These are phyloP conservation scores for Ceyx cyanopectus DNA, from an alignment of 2,113 vertebrate species.

Conservation along the genomic window DNA sequence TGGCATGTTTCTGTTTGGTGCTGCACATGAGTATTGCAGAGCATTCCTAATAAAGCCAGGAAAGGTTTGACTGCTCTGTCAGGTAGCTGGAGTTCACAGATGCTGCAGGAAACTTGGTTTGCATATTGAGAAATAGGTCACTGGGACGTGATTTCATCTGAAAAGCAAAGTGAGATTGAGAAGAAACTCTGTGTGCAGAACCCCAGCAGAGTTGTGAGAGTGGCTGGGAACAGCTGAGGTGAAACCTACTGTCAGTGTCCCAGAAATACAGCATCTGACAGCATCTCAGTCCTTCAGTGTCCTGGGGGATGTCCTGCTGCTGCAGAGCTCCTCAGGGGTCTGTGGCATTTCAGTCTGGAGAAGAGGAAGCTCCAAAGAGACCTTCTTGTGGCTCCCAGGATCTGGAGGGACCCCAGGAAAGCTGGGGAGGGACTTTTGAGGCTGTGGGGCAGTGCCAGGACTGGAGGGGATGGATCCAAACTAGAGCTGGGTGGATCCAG, in stretches of 20 bases:
- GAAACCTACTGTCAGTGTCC: background rate
- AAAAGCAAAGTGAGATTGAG: background rate
- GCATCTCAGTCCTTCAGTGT: background rate
- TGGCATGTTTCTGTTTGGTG: background rate
- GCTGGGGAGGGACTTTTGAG: no score
- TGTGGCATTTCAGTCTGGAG: background rate
- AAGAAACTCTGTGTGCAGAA: background rate
- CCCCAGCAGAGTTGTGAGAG: background rate
- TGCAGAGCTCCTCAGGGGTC: background rate
- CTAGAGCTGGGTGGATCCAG: no score
- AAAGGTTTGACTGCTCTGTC: slow-evolving; percentile 23
- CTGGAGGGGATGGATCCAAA: no score
- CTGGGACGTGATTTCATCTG: slow-evolving; percentile 3
- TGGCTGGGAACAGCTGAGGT: background rate
- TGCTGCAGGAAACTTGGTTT: slow-evolving; percentile 16
- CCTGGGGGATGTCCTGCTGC: background rate
- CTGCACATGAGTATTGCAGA: background rate
- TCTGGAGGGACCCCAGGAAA: no score
- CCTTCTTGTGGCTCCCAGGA: no score
- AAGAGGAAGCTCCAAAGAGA: no score
- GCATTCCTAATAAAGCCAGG: background rate
- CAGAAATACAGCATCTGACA: background rate
- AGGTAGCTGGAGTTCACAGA: slow-evolving; percentile 28
- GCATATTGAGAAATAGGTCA: slow-evolving; percentile 55
- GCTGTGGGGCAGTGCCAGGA: no score